Percentiles rank a stretch among this genome's conserved stretches.
Conservation (phyloP, 1,140 invertebrate genomes). For the Drosophila varians region DNA sequence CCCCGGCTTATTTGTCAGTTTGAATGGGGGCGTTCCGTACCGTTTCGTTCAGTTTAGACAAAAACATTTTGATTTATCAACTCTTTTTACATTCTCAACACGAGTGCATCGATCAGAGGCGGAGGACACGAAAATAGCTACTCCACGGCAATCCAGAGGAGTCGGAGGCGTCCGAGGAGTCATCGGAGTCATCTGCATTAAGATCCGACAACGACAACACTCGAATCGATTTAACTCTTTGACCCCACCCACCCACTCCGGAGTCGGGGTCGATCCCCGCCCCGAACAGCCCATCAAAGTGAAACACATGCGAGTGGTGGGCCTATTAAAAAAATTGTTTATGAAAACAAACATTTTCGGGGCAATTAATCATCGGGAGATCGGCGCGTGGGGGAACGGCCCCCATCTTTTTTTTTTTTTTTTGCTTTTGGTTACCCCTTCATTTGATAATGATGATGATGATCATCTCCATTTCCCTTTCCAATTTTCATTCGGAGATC, state of each 20-base stretch:
- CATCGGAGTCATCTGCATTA: conserved; percentile 71
- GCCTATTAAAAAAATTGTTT: conserved; percentile 81
- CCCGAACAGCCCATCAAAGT: conserved; percentile 11
- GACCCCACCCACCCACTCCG: conserved; percentile 57
- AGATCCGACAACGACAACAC: conserved; percentile 64
- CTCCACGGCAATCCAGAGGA: too few relatives aligned
- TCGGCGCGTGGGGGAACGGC: conserved; percentile 60
- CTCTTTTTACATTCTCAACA: conserved; percentile 77
- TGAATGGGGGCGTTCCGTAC: conserved; percentile 26
- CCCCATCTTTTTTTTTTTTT: conserved; percentile 7
- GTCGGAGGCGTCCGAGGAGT: conserved; percentile 11
- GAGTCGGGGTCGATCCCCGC: background rate
- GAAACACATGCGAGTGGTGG: conserved; percentile 51
- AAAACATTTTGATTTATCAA: conserved; percentile 80
- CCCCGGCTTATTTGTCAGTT: conserved; percentile 57
- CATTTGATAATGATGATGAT: conserved; percentile 38
- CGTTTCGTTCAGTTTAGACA: conserved; percentile 11
- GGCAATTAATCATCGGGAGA: conserved; percentile 70
- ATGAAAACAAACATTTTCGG: conserved; percentile 80
- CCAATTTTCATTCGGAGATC: conserved; percentile 52
- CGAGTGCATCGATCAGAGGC: conserved; percentile 63
- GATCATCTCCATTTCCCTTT: conserved; percentile 53
- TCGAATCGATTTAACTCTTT: conserved; percentile 78
- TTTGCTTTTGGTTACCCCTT: too few relatives aligned
- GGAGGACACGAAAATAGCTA: conserved; percentile 47